phyloP scores from a whole-genome alignment of 2,888 invertebrate species.

The Drosophila barbarae region DNA sequence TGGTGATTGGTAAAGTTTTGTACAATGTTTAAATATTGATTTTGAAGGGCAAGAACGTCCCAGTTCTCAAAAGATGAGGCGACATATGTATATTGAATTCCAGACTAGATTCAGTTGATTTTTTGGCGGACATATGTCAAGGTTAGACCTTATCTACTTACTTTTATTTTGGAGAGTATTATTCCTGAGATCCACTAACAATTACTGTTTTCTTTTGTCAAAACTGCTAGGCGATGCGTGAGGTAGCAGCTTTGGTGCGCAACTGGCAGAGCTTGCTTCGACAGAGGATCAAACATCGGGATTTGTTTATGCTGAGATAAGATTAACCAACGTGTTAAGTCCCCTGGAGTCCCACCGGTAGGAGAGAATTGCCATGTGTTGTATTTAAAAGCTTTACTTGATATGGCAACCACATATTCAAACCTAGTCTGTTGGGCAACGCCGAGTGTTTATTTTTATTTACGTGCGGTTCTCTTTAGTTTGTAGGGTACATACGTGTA shows the following conservation, averaged over 20 bases:
- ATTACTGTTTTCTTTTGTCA: slow-evolving; percentile 25
- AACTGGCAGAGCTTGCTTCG: slow-evolving; percentile 1
- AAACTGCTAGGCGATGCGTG: slow-evolving; percentile 17
- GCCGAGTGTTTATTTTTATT: slow-evolving; percentile 35
- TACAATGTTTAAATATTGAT: too few species aligned
- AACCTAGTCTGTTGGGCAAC: slow-evolving; percentile 15
- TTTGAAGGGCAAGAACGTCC: too few species aligned
- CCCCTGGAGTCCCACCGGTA: slow-evolving; percentile 6
- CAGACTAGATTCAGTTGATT: neutral
- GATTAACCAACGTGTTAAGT: slow-evolving; percentile 55
- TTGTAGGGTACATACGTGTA: neutral
- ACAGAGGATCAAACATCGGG: slow-evolving; percentile 2
- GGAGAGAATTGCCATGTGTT: neutral
- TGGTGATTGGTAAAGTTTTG: too few species aligned
- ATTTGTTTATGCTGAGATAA: slow-evolving; percentile 45
- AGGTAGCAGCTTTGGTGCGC: slow-evolving; percentile 36
- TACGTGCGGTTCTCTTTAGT: slow-evolving; percentile 6
- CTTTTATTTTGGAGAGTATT: neutral
- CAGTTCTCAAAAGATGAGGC: slow-evolving; percentile 30
- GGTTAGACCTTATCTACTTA: neutral
- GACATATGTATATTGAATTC: slow-evolving; percentile 3
- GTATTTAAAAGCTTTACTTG: slow-evolving; percentile 8
- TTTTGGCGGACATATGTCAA: neutral
- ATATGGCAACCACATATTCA: slow-evolving; percentile 3
- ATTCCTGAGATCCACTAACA: slow-evolving; percentile 38